Conservation (phyloP, 1,140 invertebrate species). For the Cydia amplana region DNA sequence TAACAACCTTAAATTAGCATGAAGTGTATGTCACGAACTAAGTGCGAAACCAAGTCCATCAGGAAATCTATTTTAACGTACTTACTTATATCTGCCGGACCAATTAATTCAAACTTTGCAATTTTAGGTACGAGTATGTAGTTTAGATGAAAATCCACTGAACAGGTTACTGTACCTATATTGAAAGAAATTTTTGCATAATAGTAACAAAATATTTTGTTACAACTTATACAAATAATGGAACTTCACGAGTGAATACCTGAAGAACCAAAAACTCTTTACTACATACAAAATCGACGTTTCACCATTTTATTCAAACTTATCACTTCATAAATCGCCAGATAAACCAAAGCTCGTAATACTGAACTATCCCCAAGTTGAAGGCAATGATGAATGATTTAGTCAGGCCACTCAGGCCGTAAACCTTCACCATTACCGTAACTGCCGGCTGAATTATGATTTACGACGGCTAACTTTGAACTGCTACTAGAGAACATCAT, state of each 20-base stretch:
- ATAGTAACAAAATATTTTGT: no score
- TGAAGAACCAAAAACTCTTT: neutral
- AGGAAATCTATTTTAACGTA: no score
- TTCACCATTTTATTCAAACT: conserved; percentile 10
- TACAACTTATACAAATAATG: no score
- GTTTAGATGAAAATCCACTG: neutral
- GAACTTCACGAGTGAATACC: no score
- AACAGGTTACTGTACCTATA: neutral
- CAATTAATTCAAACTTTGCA: no score
- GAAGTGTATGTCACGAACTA: no score
- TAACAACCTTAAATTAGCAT: no score
- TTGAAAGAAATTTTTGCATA: no score
- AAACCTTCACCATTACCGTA: conserved; percentile 31
- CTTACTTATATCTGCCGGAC: no score
- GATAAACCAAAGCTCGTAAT: conserved; percentile 21
- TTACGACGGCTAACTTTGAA: conserved; percentile 32
- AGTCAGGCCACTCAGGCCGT: conserved; percentile 24
- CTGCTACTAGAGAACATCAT: conserved; percentile 4
- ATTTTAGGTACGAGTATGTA: no score
- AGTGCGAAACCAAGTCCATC: no score
- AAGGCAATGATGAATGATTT: conserved; percentile 30
- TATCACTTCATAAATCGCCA: neutral
- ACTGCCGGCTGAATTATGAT: conserved; percentile 32
- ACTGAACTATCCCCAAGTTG: conserved; percentile 14
- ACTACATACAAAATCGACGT: neutral